A percentile compares a stretch with the other conserved stretches of the same genome.
These are phyloP conservation scores for Linyphia triangularis DNA, from an alignment of 2,888 invertebrate species.

Conservation along the genomic window DNA sequence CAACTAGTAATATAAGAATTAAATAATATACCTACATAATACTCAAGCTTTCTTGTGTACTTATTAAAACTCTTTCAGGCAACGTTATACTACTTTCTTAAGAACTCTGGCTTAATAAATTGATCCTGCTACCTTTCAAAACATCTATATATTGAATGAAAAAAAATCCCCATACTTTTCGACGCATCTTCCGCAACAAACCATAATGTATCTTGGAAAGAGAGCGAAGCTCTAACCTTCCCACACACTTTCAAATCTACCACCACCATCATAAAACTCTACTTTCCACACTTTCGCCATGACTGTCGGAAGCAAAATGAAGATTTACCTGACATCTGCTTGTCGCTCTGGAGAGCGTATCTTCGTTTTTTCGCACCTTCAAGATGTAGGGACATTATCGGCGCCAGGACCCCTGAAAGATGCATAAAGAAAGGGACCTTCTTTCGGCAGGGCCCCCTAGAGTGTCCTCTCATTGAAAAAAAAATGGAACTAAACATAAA, in stretches of 20 bases:
- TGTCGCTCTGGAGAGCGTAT: neutral
- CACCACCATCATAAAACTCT: constrained; percentile 34
- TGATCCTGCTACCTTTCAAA: too few relatives aligned
- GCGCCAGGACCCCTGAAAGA: constrained; percentile 24
- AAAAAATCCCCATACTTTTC: too few relatives aligned
- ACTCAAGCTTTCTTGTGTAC: too few relatives aligned
- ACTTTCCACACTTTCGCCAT: constrained; percentile 24
- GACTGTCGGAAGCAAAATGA: constrained; percentile 28
- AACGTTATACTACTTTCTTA: too few relatives aligned
- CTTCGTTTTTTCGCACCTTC: neutral
- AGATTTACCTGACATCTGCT: constrained; percentile 58
- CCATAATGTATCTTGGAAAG: neutral
- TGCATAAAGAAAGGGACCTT: constrained; percentile 44
- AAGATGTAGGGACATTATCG: constrained; percentile 18
- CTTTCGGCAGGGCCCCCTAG: constrained; percentile 1
- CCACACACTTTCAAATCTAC: neutral
- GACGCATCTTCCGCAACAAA: neutral
- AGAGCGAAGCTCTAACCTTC: neutral
- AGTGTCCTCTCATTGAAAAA: constrained; percentile 47
- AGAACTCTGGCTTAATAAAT: too few relatives aligned
- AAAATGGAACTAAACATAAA: constrained; percentile 50
- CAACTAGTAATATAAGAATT: too few relatives aligned
- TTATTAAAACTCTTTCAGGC: too few relatives aligned
- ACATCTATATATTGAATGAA: too few relatives aligned
- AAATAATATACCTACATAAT: too few relatives aligned